Conservation (phyloP, 2,113 vertebrate species). For the Limnothrissa miodon region DNA sequence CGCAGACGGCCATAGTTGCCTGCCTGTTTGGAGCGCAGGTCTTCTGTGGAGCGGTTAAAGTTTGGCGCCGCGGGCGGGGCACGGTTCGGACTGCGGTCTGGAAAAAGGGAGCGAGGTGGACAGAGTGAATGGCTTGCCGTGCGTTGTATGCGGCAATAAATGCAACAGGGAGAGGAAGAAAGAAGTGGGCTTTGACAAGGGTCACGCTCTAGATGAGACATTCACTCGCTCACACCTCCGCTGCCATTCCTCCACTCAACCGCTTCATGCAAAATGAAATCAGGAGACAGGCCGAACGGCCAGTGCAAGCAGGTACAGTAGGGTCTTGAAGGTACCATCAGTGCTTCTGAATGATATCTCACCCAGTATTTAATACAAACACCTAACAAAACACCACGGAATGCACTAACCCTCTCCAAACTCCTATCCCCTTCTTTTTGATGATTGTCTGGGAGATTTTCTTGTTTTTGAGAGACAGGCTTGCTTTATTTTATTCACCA, state of each 20-base stretch:
- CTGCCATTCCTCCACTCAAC: background rate
- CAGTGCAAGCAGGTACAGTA: background rate
- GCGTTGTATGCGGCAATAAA: background rate
- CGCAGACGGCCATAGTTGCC: constrained; percentile 82
- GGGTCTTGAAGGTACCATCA: background rate
- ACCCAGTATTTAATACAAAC: too few relatives aligned
- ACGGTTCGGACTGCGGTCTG: constrained; percentile 76
- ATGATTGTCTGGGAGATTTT: too few relatives aligned
- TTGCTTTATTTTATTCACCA: too few relatives aligned
- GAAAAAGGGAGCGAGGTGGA: background rate
- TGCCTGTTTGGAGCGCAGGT: constrained; percentile 79
- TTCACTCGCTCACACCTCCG: background rate
- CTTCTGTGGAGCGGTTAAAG: constrained; percentile 86
- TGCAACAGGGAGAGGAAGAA: background rate
- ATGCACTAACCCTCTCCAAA: too few relatives aligned
- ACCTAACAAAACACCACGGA: too few relatives aligned
- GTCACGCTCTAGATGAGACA: background rate
- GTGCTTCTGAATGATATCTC: too few relatives aligned
- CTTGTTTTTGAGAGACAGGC: too few relatives aligned
- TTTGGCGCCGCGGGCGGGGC: constrained; percentile 58
- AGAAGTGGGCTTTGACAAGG: background rate
- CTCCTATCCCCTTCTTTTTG: too few relatives aligned
- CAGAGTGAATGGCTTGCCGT: background rate
- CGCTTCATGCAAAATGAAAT: background rate
- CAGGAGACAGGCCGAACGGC: background rate